Percentiles rank a stretch among this genome's conserved stretches.
phyloP scores from a whole-genome alignment of 2,888 invertebrate genomes.

The Dromius quadrimaculatus region DNA sequence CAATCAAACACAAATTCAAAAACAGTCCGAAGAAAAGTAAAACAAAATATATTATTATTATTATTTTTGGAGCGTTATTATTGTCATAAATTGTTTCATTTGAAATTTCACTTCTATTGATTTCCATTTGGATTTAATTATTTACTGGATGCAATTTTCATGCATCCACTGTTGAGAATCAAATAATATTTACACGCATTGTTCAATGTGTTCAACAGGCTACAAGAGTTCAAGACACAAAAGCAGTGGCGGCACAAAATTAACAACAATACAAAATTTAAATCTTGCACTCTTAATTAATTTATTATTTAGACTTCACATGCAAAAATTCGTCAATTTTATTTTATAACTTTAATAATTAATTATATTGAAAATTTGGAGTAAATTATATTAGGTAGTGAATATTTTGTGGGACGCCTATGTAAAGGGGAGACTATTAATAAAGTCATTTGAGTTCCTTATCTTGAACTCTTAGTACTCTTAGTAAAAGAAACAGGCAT shows the following conservation, averaged over 20 bases:
- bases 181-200: constrained; percentile 27
- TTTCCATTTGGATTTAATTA: background rate
- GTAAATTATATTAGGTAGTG: background rate
- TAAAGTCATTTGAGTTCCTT: constrained; percentile 47
- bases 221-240: background rate
- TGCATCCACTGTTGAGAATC: constrained; percentile 18
- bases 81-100: background rate
- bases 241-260: constrained; percentile 17
- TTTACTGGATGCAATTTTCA: background rate
- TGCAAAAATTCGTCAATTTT: too few species aligned
- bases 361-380: background rate
- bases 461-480: constrained; percentile 18
- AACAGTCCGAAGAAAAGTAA: constrained; percentile 28
- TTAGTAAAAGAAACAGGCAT: constrained; percentile 17
- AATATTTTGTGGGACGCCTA: constrained; percentile 38
- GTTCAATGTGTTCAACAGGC: constrained; percentile 35
- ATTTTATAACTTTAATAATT: background rate
- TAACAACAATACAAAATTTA: too few species aligned
- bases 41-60: constrained; percentile 21
- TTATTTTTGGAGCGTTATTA: constrained; percentile 1
- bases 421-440: constrained; percentile 44
- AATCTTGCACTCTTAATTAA: too few species aligned
- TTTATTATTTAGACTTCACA: too few species aligned
- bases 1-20: constrained; percentile 34
- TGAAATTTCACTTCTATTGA: background rate